Evolutionary conservation across 2,888 invertebrate genomes (phyloP).

Genomic region (Tethea ocularis): DNA sequence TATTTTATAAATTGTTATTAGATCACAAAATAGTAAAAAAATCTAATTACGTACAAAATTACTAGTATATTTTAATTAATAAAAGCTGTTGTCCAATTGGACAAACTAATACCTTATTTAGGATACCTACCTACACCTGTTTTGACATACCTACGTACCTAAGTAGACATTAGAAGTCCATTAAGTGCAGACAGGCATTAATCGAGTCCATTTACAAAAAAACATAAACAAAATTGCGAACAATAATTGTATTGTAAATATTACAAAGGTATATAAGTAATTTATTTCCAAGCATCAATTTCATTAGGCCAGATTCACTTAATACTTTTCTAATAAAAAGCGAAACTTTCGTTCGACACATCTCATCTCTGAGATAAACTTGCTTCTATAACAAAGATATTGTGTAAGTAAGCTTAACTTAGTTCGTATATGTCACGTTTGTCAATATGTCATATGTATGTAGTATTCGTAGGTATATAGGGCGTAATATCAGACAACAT

Average conservation of each 20-base stretch:
- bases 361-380: not conserved
- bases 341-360: slow-evolving; percentile 26
- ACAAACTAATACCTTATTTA: no score
- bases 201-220: not conserved
- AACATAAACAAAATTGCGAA: not conserved
- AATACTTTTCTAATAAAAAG: slow-evolving; percentile 28
- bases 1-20: no score
- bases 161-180: no score
- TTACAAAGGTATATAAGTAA: no score
- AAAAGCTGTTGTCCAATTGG: no score
- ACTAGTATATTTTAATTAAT: no score
- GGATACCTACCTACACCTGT: no score
- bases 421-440: slow-evolving; percentile 18
- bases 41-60: no score
- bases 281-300: slow-evolving; percentile 9
- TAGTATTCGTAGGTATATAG: slow-evolving; percentile 16
- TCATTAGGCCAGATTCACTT: slow-evolving; percentile 11
- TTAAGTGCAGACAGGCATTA: no score
- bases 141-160: no score
- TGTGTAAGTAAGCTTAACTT: not conserved
- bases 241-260: not conserved
- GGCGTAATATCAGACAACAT: slow-evolving; percentile 61
- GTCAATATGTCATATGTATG: slow-evolving; percentile 29
- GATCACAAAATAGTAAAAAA: not conserved
- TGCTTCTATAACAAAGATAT: not conserved